Evolutionary conservation across 2,888 invertebrate species (phyloP), one percentile per base, ranked within the genome.

Genomic region (Lagria hirta): DNA sequence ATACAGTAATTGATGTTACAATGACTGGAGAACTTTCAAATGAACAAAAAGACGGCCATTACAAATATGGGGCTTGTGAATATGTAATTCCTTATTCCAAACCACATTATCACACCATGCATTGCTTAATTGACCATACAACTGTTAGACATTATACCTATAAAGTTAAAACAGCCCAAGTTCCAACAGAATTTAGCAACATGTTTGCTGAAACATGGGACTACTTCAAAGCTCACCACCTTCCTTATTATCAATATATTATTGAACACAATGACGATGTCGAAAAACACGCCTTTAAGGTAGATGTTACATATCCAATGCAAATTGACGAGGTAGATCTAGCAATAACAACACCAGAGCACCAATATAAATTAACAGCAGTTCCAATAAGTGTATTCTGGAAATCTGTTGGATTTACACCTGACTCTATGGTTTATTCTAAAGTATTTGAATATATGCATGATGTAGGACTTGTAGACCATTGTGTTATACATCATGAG

Each of bases 21-120:
- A 44, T 66, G 23, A 64, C 55, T 36, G 72, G 70, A 15, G 64
- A 66, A 48, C 45, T 48, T 34, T 58, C 67, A 0, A 57, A 64
- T 2, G 71, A 72, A 43, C 72, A 73, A 53, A 51, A 62, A 14
- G 13, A 34, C 5, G 47, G 37, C 3, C 43, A 52, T 4, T 57
- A 62, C 6, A 47, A 48, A 5, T 61, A 61, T 13, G 52, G 52
- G 29, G 4, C 23, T 45, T 51, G 65, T 51, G n/a, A 50, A 33
- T 16, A 65, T 62, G 7, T 26, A 7, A 30, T 41, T 33, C 16
- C 51, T 36, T 33, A 64, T 57, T 23, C 55, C 38, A 2, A 54
- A 45, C 15, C 61, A 61, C 16, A 45, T 51, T 33, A 46, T 46
- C 33, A 62, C 29, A 50, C 54, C 22, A 16, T 58, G n/a, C 40